phyloP scores from a whole-genome alignment of 1,140 invertebrate species.

The Neuroterus valhalla region DNA sequence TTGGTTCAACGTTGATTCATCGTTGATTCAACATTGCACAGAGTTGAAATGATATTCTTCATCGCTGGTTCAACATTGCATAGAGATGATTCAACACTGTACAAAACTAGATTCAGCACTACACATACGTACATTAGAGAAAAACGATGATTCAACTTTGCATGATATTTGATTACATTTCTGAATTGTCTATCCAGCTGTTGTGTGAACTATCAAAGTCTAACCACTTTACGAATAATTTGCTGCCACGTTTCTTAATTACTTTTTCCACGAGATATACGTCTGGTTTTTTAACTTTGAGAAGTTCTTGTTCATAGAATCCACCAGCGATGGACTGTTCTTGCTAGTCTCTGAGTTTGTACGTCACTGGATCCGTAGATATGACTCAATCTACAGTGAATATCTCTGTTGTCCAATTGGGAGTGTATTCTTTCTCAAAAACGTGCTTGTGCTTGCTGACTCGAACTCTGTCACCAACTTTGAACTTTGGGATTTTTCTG shows the following conservation, averaged over 20 bases:
- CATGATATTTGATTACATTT: constrained; percentile 4
- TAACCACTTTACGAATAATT: constrained; percentile 57
- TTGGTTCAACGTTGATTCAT: too few species aligned
- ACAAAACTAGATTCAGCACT: not conserved
- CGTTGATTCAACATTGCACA: constrained; percentile 13
- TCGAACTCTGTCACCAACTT: too few species aligned
- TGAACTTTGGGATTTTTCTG: too few species aligned
- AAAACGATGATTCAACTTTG: not conserved
- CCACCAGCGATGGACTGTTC: constrained; percentile 42
- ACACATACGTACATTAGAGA: too few species aligned
- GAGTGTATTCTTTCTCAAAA: too few species aligned
- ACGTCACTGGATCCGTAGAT: not conserved
- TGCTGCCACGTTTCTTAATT: constrained; percentile 50
- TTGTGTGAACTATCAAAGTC: constrained; percentile 45
- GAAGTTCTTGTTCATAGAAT: constrained; percentile 43
- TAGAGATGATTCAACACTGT: constrained; percentile 7
- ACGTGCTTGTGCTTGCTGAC: too few species aligned
- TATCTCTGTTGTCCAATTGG: too few species aligned
- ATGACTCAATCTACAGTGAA: too few species aligned
- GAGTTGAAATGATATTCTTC: too few species aligned
- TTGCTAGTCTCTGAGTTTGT: constrained; percentile 32
- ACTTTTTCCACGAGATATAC: constrained; percentile 58
- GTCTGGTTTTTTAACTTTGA: constrained; percentile 53
- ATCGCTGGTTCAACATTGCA: constrained; percentile 37
- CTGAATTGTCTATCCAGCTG: constrained; percentile 41